These are phyloP conservation scores for Passerina amoena DNA, from an alignment of 2,113 vertebrate species.

Conservation along the genomic window DNA sequence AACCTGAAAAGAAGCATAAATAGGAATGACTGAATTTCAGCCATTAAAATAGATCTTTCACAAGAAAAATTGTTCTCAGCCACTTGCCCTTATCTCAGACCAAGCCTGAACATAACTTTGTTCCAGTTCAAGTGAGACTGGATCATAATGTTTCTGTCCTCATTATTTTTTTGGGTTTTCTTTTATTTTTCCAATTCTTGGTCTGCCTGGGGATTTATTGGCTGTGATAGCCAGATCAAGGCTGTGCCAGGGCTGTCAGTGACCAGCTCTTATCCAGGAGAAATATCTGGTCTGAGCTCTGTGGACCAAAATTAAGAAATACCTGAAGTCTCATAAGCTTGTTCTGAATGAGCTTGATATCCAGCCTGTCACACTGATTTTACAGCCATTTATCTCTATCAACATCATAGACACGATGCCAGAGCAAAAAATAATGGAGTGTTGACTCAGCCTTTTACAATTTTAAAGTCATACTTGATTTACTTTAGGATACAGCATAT, in stretches of 20 bases:
- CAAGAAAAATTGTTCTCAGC: neutral
- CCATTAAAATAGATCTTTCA: neutral
- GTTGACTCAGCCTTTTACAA: neutral
- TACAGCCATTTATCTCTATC: neutral
- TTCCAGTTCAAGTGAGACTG: neutral
- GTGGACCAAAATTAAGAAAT: neutral
- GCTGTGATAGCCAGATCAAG: neutral
- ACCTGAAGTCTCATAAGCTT: neutral
- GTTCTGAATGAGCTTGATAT: neutral
- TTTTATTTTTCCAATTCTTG: neutral
- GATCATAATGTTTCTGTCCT: neutral
- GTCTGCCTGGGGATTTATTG: neutral
- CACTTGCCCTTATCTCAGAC: conserved; percentile 14
- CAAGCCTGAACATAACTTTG: neutral
- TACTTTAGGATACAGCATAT: neutral
- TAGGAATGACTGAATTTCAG: neutral
- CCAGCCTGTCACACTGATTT: neutral
- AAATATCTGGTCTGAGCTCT: neutral
- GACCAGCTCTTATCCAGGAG: neutral
- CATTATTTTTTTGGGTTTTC: neutral
- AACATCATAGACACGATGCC: neutral
- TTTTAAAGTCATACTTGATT: conserved; percentile 1
- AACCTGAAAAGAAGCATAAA: conserved; percentile 6
- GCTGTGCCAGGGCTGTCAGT: neutral
- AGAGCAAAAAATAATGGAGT: neutral